These are phyloP conservation scores for Tenebrio molitor DNA, from an alignment of 1,140 invertebrate species.

Conservation along the genomic window DNA sequence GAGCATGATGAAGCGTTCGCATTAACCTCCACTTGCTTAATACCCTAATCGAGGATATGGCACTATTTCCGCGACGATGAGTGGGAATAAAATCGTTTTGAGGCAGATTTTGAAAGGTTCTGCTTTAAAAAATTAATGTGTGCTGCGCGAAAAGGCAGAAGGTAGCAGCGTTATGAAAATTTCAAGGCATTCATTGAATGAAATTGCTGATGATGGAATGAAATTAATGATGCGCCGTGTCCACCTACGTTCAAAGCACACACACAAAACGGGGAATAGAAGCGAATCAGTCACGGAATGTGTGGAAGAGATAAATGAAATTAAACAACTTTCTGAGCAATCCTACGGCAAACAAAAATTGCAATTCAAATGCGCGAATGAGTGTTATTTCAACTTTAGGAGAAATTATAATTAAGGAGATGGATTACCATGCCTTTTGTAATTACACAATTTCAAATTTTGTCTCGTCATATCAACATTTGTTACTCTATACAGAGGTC, in stretches of 20 bases:
- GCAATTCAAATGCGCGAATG: background rate
- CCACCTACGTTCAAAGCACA: conserved; percentile 5
- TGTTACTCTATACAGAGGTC: background rate
- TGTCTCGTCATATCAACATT: too few species aligned
- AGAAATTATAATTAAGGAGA: conserved; percentile 12
- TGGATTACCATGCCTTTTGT: too few species aligned
- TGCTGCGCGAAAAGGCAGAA: background rate
- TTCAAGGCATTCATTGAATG: conserved; percentile 9
- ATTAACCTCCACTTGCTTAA: conserved; percentile 12
- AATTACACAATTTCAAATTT: too few species aligned
- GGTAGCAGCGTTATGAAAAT: conserved; percentile 8
- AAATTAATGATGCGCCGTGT: conserved; percentile 23
- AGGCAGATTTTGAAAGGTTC: too few species aligned
- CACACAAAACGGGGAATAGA: background rate
- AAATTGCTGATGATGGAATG: conserved; percentile 6
- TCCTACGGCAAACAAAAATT: conserved; percentile 18
- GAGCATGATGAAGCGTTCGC: conserved; percentile 16
- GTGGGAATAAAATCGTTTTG: too few species aligned
- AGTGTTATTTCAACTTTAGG: conserved; percentile 10
- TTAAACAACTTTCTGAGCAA: conserved; percentile 19
- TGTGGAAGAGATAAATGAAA: conserved; percentile 27
- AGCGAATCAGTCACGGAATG: conserved; percentile 14
- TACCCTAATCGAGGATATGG: conserved; percentile 2
- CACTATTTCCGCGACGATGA: too few species aligned
- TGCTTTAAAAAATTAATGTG: conserved; percentile 4